phyloP scores from a whole-genome alignment of 2,888 invertebrate species.

The Plutella xylostella region DNA sequence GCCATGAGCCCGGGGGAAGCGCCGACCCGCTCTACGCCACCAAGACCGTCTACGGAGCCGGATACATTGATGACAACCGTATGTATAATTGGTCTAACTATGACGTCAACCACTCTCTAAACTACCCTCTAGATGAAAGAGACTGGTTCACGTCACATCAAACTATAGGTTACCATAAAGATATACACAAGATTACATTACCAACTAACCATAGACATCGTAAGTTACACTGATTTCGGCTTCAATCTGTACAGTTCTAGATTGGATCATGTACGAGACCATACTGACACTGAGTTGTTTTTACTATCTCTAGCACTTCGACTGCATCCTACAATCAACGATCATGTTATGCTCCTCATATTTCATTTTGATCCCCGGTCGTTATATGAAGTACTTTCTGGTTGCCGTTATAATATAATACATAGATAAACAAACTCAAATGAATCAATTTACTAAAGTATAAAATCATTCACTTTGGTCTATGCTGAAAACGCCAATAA shows the following conservation, averaged over 20 bases:
- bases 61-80: conserved; percentile 68
- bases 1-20: conserved; percentile 63
- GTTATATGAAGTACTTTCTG: too few relatives aligned
- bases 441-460: too few relatives aligned
- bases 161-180: conserved; percentile 37
- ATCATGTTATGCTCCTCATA: too few relatives aligned
- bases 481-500: too few relatives aligned
- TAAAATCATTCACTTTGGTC: too few relatives aligned
- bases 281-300: conserved; percentile 19
- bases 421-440: too few relatives aligned
- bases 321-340: too few relatives aligned
- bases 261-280: conserved; percentile 17
- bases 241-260: conserved; percentile 37
- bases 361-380: too few relatives aligned
- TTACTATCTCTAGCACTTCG: too few relatives aligned
- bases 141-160: conserved; percentile 37
- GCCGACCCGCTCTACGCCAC: conserved; percentile 65
- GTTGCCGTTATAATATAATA: too few relatives aligned
- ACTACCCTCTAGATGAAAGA: conserved; percentile 19
- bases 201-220: conserved; percentile 68
- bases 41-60: conserved; percentile 67
- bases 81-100: conserved; percentile 38
- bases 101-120: conserved; percentile 31
- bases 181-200: conserved; percentile 33
- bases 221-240: conserved; percentile 22